Base-by-base conservation (phyloP, 92 coral and sea anemone genomes). In the Meandrina meandrites region DNA sequence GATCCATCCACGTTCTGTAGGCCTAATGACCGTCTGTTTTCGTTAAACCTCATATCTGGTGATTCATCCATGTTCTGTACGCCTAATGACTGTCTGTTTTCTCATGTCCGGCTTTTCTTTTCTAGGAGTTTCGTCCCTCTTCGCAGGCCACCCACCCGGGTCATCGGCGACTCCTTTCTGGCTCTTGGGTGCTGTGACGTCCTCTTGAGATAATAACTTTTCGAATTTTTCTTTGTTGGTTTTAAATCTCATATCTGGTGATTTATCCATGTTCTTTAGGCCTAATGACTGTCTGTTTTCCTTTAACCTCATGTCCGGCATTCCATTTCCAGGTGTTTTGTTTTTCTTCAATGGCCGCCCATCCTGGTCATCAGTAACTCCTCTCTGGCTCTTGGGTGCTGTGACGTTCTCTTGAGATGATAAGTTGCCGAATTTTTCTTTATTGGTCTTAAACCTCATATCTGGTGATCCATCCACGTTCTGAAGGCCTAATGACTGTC, bases 51-150 rank as follows among this genome's bases (percentile, higher is more conserved):
- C 88, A 85, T 85, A 76, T 85, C 89, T 8, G 84, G 84, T 15
- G 89, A 67, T 15, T 84, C 89, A 50, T 86, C 93, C n/a, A n/a
- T n/a, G n/a, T n/a, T n/a, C n/a, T n/a, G n/a, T n/a, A n/a, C n/a
- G n/a, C n/a, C n/a, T n/a, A n/a, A n/a, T n/a, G n/a, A n/a, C n/a
- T n/a, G n/a, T n/a, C n/a, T n/a, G n/a, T n/a, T n/a, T n/a, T n/a
- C n/a, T n/a, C n/a, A n/a, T n/a, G n/a, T n/a, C n/a, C n/a, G n/a
- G n/a, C n/a, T n/a, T 35, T 86, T 86, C 64, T 86, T 86, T 89
- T 32, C 89, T 94, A 8, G 95, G 89, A 31, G 67, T 53, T 0
- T 93, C 95, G 54, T 81, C 87, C 54, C 84, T 90, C 81, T 74
- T 69, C 42, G 79, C 8, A 15, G 84, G 89, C 18, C 64, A n/a